Percentiles rank a stretch among this genome's conserved stretches.
Evolutionary conservation across 2,888 invertebrate genomes (phyloP).

Genomic region (Andricus curvator): DNA sequence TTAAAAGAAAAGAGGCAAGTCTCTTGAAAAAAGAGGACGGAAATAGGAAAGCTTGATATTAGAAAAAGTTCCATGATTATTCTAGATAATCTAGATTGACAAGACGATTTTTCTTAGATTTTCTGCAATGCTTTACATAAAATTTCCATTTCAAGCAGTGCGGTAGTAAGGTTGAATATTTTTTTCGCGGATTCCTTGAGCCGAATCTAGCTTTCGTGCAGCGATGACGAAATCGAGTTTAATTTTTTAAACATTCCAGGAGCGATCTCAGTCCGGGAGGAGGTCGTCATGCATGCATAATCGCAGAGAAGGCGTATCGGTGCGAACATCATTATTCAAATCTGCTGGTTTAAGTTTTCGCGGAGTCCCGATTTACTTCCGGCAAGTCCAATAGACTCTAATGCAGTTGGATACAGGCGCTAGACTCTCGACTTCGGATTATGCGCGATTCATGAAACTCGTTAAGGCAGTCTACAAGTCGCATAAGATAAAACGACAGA

Average conservation of each 20-base stretch:
- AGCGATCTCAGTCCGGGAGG: conserved; percentile 21
- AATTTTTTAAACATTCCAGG: conserved; percentile 39
- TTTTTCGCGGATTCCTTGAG: conserved; percentile 27
- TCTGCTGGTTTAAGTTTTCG: conserved; percentile 48
- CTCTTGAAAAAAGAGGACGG: too few species aligned
- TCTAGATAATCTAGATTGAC: conserved; percentile 28
- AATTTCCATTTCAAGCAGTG: conserved; percentile 34
- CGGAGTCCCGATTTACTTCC: conserved; percentile 41
- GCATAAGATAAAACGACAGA: conserved; percentile 12
- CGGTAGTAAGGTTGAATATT: conserved; percentile 30
- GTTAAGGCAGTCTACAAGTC: conserved; percentile 43
- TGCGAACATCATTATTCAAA: conserved; percentile 54
- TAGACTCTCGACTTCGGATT: conserved; percentile 34
- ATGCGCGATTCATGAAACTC: conserved; percentile 51
- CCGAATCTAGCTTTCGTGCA: conserved; percentile 18
- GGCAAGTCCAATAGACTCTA: conserved; percentile 45
- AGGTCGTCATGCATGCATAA: conserved; percentile 53
- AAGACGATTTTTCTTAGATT: conserved; percentile 25
- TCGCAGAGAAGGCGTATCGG: conserved; percentile 49
- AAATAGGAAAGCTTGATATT: background rate
- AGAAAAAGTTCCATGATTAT: background rate
- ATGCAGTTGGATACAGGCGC: conserved; percentile 41
- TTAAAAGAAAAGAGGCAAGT: too few species aligned
- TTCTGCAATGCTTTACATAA: conserved; percentile 31
- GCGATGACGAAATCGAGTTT: conserved; percentile 31